Evolutionary conservation across 2,113 vertebrate genomes (phyloP).

Genomic region (Puffinus mauretanicus): DNA sequence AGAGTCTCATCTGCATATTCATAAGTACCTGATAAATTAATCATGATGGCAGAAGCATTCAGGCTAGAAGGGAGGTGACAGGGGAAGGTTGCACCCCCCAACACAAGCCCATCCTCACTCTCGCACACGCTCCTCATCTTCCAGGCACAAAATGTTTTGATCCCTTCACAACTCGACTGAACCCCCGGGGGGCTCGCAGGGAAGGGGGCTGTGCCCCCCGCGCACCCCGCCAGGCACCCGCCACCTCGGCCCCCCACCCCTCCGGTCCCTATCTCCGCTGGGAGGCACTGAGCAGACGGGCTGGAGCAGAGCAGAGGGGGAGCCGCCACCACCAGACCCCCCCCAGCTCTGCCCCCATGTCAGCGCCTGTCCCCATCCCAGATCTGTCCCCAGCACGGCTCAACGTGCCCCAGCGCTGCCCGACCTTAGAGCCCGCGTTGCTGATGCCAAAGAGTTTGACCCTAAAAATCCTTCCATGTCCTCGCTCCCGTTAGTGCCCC

Average conservation of each 20-base stretch:
- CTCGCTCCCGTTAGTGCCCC: neutral
- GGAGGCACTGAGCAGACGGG: neutral
- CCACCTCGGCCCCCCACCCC: neutral
- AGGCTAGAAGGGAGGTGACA: slow-evolving; percentile 66
- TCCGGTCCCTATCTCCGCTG: neutral
- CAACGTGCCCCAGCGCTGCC: neutral
- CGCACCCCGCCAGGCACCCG: fast-evolving
- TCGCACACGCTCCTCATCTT: neutral
- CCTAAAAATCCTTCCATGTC: neutral
- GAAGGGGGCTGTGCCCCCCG: neutral
- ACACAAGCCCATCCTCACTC: slow-evolving; percentile 13
- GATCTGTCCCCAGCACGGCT: neutral
- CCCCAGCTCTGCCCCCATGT: neutral
- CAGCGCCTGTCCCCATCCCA: neutral
- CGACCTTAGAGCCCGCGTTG: fast-evolving
- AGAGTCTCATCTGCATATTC: slow-evolving; percentile 72
- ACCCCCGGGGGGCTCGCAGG: neutral
- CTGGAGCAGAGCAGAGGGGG: neutral
- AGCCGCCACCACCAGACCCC: neutral
- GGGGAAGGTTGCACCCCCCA: slow-evolving; percentile 46
- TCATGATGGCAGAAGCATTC: slow-evolving; percentile 72
- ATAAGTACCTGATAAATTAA: slow-evolving; percentile 76
- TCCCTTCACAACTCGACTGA: neutral
- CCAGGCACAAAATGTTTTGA: slow-evolving; percentile 16
- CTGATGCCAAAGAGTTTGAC: neutral